Percentiles rank a stretch among this genome's conserved stretches.
Conservation (phyloP, 2,888 invertebrate genomes). For the Aleiodes testaceus region DNA sequence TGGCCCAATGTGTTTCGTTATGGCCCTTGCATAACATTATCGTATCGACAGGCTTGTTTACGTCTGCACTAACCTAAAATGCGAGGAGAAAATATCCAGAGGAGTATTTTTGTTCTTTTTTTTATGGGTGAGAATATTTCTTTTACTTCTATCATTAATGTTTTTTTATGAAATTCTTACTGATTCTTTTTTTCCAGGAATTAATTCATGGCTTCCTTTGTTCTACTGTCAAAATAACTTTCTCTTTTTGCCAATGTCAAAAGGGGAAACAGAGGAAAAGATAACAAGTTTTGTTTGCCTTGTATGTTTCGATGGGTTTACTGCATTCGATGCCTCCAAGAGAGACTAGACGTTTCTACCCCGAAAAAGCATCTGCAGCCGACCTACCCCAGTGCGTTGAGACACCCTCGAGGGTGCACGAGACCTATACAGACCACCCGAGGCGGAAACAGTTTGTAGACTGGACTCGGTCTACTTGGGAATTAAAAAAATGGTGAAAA, state of each 20-base stretch:
- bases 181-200: too few species aligned
- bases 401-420: conserved; percentile 12
- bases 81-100: background rate
- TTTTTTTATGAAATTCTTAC: too few species aligned
- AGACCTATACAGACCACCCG: conserved; percentile 15
- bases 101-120: background rate
- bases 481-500: background rate
- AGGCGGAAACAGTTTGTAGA: conserved; percentile 30
- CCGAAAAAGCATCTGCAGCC: conserved; percentile 38
- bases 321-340: conserved; percentile 7
- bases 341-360: background rate
- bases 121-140: background rate
- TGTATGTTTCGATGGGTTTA: conserved; percentile 4
- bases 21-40: background rate
- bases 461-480: background rate
- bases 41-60: conserved; percentile 24
- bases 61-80: background rate
- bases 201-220: too few species aligned
- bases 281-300: conserved; percentile 4
- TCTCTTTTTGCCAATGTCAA: too few species aligned
- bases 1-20: background rate
- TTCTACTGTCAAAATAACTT: too few species aligned
- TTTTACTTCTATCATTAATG: too few species aligned
- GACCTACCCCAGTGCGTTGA: conserved; percentile 36
- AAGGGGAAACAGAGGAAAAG: background rate